Base-by-base conservation (phyloP, 2,797 vertebrate genomes). In the Atherinosoma microstoma region DNA sequence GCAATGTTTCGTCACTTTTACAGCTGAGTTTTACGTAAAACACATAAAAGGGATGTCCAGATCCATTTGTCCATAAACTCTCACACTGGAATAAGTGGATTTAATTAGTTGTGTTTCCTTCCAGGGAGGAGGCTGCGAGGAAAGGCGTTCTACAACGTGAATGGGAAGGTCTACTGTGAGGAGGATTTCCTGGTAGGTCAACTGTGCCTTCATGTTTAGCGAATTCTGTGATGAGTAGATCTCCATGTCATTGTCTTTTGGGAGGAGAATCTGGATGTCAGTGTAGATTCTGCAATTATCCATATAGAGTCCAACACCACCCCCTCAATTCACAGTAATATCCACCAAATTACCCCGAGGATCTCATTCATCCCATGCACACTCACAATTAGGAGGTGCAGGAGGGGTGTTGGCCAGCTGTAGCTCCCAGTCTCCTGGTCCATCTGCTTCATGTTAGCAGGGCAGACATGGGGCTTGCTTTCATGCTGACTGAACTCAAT, bases 71-170 rank as follows among this genome's bases (percentile, higher is more conserved):
- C 4, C 38, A 45, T 15, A 2, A n/a, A 40, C 40, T 32, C 2
- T 27, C 24, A 27, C 24, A 27, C 24, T 27, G 24, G 24, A 27
- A 1, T 27, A 27, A 27, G 24, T 27, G 24, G 24, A 27, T 27
- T 27, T 27, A 27, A 27, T 27, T 27, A 27, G 24, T 27, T 27
- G 24, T 27, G 24, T 27, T 57, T 38, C 75, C 68, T 71, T 29
- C 69, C 90, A 99, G 98, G 98, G 81, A 95, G 98, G 92, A 94
- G 98, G 78, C 94, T 99, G 64, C 95, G 98, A 60, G 98, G 98
- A 66, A 99, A 99, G 89, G 98, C 98, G 0, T 99, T 99, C 94
- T 99, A 99, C 94, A 99, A 97, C 0, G 97, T 99, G 87, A 98
- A 97, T 6, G 97, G 98, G 71, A 98, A 97, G 79, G 98, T 99